These are phyloP conservation scores for Hemistola chrysoprasaria DNA, from an alignment of 2,888 invertebrate genomes.

Conservation along the genomic window DNA sequence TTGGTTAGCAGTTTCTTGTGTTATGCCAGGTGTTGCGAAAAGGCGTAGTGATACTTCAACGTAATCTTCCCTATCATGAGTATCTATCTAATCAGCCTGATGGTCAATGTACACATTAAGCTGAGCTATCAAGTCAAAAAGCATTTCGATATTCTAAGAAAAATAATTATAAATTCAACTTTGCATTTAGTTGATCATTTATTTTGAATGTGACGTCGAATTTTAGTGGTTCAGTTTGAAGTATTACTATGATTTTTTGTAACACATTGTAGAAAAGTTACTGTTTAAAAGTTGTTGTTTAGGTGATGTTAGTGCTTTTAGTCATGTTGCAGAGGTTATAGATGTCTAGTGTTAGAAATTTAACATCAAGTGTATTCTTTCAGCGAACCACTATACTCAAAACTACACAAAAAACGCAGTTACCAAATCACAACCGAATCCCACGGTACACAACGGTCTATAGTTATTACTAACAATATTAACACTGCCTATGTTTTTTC, in stretches of 20 bases:
- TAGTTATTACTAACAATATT: slow-evolving; percentile 41
- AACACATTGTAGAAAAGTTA: too few species aligned
- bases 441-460: slow-evolving; percentile 59
- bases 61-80: too few species aligned
- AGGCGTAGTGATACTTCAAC: too few species aligned
- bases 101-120: too few species aligned
- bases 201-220: too few species aligned
- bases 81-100: too few species aligned
- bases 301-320: slow-evolving; percentile 22
- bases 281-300: slow-evolving; percentile 7
- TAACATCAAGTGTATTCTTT: slow-evolving; percentile 45
- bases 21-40: slow-evolving; percentile 32
- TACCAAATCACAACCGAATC: slow-evolving; percentile 53
- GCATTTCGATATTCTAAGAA: too few species aligned
- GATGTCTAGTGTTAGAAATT: slow-evolving; percentile 7
- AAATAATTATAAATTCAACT: too few species aligned
- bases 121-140: too few species aligned
- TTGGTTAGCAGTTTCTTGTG: slow-evolving; percentile 47
- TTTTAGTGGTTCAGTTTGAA: too few species aligned
- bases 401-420: slow-evolving; percentile 56
- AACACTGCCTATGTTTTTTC: slow-evolving; percentile 37
- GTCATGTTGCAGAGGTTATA: slow-evolving; percentile 13
- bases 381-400: slow-evolving; percentile 68
- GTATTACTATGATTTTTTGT: too few species aligned
- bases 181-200: too few species aligned